Conservation (phyloP, 1,140 invertebrate genomes). For the Pogonus chalceus region DNA sequence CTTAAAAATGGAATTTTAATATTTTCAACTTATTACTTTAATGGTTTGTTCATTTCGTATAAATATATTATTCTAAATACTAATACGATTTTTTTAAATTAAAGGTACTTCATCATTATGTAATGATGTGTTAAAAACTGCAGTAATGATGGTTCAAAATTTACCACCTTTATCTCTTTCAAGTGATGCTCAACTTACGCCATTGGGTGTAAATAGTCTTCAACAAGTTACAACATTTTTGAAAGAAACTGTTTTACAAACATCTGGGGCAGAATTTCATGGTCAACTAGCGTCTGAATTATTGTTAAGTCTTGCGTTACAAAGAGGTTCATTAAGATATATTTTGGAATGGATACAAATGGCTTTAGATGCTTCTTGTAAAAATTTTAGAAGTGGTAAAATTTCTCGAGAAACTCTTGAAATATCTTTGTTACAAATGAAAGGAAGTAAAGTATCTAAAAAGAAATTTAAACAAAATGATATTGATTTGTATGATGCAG, state of each 20-base stretch:
- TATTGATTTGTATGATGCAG: slow-evolving; percentile 42
- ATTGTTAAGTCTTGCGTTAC: slow-evolving; percentile 45
- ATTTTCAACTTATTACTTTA: too few species aligned
- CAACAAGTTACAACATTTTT: slow-evolving; percentile 46
- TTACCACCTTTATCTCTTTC: slow-evolving; percentile 50
- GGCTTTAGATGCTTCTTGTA: slow-evolving; percentile 37
- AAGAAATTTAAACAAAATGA: slow-evolving; percentile 14
- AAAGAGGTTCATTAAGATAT: slow-evolving; percentile 51
- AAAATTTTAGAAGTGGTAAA: slow-evolving; percentile 12
- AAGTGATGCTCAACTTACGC: slow-evolving; percentile 48
- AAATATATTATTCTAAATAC: too few species aligned
- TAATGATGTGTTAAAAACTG: slow-evolving; percentile 49
- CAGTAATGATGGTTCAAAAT: slow-evolving; percentile 43
- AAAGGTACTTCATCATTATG: slow-evolving; percentile 37
- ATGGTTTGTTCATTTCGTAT: too few species aligned
- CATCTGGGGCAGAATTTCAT: slow-evolving; percentile 40
- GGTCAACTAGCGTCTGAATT: slow-evolving; percentile 48
- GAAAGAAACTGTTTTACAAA: slow-evolving; percentile 40
- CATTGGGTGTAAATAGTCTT: slow-evolving; percentile 44
- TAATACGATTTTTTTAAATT: slow-evolving; percentile 26
- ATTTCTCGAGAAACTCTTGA: slow-evolving; percentile 18
- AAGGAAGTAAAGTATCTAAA: slow-evolving; percentile 19
- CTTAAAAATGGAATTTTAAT: too few species aligned
- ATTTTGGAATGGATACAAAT: slow-evolving; percentile 56
- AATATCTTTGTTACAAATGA: slow-evolving; percentile 24